These are phyloP conservation scores for Pseudolycoriella hygida DNA, from an alignment of 2,888 invertebrate genomes.

Conservation along the genomic window DNA sequence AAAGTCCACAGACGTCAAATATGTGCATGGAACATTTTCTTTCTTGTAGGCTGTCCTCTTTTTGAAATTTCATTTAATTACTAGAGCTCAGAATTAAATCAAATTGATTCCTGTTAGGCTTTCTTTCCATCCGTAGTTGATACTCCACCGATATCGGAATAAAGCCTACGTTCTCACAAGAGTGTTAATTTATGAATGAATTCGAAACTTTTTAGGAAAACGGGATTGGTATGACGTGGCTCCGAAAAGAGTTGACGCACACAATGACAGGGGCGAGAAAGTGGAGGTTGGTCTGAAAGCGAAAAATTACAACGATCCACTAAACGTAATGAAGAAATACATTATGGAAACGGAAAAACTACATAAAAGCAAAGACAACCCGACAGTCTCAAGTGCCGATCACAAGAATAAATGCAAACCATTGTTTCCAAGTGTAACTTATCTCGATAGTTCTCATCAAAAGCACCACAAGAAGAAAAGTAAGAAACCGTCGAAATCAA, in stretches of 20 bases:
- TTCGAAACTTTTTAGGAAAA: constrained; percentile 40
- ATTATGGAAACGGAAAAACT: constrained; percentile 16
- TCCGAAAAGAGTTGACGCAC: constrained; percentile 35
- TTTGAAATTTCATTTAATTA: too few relatives aligned
- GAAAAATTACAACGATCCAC: constrained; percentile 55
- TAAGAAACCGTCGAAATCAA: constrained; percentile 10
- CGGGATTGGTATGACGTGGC: constrained; percentile 76
- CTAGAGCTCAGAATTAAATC: too few relatives aligned
- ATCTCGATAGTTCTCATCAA: constrained; percentile 1
- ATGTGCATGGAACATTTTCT: too few relatives aligned
- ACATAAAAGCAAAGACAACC: constrained; percentile 3
- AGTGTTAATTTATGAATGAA: too few relatives aligned
- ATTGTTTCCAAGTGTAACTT: not conserved
- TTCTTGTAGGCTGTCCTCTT: too few relatives aligned
- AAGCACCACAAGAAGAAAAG: constrained; percentile 9
- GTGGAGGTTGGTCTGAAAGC: constrained; percentile 46
- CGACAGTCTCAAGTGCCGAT: constrained; percentile 3
- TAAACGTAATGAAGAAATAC: constrained; percentile 47
- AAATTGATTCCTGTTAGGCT: too few relatives aligned
- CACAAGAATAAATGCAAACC: not conserved
- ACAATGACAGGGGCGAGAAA: constrained; percentile 26
- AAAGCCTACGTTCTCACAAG: too few relatives aligned
- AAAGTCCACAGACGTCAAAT: too few relatives aligned
- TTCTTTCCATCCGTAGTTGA: too few relatives aligned
- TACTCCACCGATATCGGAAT: too few relatives aligned